Evolutionary conservation across 2,888 invertebrate species (phyloP).

Genomic region (Sesia apiformis): DNA sequence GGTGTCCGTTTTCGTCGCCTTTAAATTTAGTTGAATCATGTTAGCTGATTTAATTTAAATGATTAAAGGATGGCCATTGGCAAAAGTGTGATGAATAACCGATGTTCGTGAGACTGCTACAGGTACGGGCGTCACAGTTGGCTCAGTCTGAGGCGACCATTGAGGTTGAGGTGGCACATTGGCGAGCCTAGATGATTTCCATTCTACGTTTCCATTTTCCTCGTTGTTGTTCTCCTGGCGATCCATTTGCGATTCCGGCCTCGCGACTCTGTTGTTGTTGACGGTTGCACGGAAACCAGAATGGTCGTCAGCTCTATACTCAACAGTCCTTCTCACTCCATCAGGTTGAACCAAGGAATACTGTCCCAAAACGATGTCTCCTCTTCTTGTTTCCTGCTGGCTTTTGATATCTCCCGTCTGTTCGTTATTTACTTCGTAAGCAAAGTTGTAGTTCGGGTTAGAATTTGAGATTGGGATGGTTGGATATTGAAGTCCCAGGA

Average conservation of each 20-base stretch:
- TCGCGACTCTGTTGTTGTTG: conserved; percentile 33
- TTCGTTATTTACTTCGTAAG: conserved; percentile 70
- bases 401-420: conserved; percentile 71
- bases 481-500: conserved; percentile 4
- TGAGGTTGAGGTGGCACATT: conserved; percentile 4
- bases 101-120: conserved; percentile 45
- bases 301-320: conserved; percentile 69
- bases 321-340: conserved; percentile 68
- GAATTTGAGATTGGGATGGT: conserved; percentile 10
- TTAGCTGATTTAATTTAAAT: conserved; percentile 19
- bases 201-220: neutral
- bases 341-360: conserved; percentile 72
- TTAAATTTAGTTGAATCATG: neutral
- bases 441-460: conserved; percentile 65
- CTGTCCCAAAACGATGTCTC: conserved; percentile 68
- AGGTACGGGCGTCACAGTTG: conserved; percentile 23
- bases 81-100: conserved; percentile 33
- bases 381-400: conserved; percentile 66
- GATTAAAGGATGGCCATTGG: conserved; percentile 27
- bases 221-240: conserved; percentile 8
- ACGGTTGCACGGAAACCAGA: conserved; percentile 72
- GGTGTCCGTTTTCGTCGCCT: conserved; percentile 17
- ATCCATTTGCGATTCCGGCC: conserved; percentile 7
- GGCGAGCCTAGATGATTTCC: neutral
- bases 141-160: conserved; percentile 19